These are phyloP conservation scores for Spodoptera litura DNA, from an alignment of 1,140 invertebrate genomes.

Conservation along the genomic window DNA sequence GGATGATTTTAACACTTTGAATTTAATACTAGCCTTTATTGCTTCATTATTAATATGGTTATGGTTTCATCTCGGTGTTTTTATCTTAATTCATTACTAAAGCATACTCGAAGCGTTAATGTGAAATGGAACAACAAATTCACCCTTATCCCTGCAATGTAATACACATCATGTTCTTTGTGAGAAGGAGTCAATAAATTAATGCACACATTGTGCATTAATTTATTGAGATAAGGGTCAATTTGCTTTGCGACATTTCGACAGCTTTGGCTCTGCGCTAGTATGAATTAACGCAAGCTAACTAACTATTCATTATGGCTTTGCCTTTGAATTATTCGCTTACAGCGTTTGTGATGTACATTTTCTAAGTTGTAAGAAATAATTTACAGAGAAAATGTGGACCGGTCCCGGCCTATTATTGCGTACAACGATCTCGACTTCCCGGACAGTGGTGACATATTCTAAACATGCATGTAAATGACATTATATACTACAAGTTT, in stretches of 20 bases:
- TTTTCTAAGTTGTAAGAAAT: constrained; percentile 67
- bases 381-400: constrained; percentile 88
- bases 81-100: no score
- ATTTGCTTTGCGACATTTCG: no score
- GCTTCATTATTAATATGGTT: constrained; percentile 34
- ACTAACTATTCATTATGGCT: background rate
- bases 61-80: constrained; percentile 5
- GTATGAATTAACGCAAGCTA: background rate
- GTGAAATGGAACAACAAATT: no score
- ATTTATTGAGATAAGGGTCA: no score
- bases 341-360: constrained; percentile 23
- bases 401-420: constrained; percentile 90
- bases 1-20: constrained; percentile 65
- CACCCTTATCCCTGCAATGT: no score
- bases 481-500: constrained; percentile 1
- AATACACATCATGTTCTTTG: no score
- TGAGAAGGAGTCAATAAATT: no score
- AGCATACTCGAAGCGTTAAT: no score
- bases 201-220: no score
- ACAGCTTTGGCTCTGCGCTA: no score
- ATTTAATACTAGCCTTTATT: constrained; percentile 50
- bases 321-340: constrained; percentile 4
- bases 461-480: constrained; percentile 76
- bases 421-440: constrained; percentile 95
- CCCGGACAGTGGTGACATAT: constrained; percentile 90